A percentile compares a stretch with the other conserved stretches of the same genome.
Evolutionary conservation across 2,888 invertebrate species (phyloP).

Genomic region (Loripinus fragilis): DNA sequence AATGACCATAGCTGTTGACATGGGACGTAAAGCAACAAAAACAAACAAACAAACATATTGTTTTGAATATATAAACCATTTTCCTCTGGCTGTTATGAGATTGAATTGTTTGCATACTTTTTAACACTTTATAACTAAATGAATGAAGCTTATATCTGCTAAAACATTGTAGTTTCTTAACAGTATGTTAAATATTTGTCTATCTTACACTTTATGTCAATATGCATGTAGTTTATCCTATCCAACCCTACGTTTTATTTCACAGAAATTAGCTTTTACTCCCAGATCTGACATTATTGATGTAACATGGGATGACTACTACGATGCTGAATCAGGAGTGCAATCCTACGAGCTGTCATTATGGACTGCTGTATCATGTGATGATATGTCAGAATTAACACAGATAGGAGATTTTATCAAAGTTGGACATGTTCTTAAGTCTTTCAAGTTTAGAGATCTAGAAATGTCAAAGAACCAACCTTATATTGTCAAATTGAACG

Average conservation of each 20-base stretch:
- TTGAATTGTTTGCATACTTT: too few species aligned
- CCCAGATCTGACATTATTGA: conserved; percentile 24
- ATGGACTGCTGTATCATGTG: conserved; percentile 41
- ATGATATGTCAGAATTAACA: background rate
- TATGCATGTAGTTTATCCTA: too few species aligned
- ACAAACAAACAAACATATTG: too few species aligned
- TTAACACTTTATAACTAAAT: too few species aligned
- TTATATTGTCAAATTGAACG: conserved; percentile 45
- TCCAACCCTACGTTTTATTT: background rate
- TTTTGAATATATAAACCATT: too few species aligned
- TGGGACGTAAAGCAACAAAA: too few species aligned
- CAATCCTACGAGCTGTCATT: conserved; percentile 39
- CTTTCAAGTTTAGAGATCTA: conserved; percentile 3
- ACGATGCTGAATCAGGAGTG: conserved; percentile 41
- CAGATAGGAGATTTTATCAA: conserved; percentile 1
- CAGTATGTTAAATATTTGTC: too few species aligned
- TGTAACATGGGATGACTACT: conserved; percentile 48
- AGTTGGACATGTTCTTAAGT: background rate
- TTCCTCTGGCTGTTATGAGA: too few species aligned
- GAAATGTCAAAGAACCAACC: background rate
- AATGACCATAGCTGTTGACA: too few species aligned
- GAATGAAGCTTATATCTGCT: too few species aligned
- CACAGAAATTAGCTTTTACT: conserved; percentile 44
- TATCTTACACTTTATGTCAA: too few species aligned
- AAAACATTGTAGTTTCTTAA: too few species aligned